A percentile compares a stretch with the other conserved stretches of the same genome.
phyloP scores from a whole-genome alignment of 2,113 vertebrate genomes.

The Pygathrix nemaeus region DNA sequence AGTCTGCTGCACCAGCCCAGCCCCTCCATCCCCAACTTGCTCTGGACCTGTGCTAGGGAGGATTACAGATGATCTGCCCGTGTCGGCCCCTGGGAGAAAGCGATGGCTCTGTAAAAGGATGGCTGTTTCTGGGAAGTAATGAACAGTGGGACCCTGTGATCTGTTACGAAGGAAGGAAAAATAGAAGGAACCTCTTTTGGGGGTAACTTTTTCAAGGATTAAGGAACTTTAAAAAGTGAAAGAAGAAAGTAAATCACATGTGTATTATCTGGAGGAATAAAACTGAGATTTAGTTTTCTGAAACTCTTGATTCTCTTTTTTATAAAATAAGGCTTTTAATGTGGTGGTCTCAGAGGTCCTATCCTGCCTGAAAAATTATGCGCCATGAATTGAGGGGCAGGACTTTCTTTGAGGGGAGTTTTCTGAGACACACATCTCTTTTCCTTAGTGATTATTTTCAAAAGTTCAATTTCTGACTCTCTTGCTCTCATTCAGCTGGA shows the following conservation, averaged over 20 bases:
- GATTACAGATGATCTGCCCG: background rate
- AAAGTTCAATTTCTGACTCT: background rate
- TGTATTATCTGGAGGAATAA: background rate
- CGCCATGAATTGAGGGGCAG: rapidly evolving
- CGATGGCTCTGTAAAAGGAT: background rate
- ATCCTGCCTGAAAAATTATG: background rate
- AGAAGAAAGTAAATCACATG: background rate
- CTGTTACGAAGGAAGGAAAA: background rate
- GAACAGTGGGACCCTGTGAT: background rate
- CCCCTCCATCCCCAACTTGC: background rate
- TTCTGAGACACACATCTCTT: background rate
- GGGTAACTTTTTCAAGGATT: background rate
- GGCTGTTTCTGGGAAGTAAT: background rate
- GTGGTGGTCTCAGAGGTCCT: background rate
- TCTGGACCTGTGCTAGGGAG: background rate
- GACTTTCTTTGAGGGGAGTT: background rate
- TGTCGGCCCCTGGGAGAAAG: background rate
- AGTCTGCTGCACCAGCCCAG: no score
- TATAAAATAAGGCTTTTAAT: background rate
- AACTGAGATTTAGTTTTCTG: background rate
- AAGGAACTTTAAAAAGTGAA: background rate
- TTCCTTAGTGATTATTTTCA: background rate
- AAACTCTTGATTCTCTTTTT: background rate
- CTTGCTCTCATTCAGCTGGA: background rate
- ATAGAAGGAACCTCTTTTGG: background rate